Conservation (phyloP, 2,888 invertebrate species). For the Agrilus cyanescens region DNA sequence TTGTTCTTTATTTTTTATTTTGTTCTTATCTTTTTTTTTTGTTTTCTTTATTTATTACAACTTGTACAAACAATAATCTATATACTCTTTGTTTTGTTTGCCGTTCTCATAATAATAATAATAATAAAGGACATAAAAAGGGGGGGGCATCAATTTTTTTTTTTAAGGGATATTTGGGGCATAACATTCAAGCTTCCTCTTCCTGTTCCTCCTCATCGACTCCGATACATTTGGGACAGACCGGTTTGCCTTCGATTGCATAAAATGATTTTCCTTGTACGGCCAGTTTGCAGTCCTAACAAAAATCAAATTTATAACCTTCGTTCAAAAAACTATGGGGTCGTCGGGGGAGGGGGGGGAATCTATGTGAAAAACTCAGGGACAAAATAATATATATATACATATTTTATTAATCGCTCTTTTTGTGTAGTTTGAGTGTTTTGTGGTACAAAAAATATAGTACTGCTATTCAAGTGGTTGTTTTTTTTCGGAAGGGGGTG, state of each 20-base stretch:
- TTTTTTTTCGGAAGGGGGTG: no score
- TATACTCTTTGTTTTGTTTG: slow-evolving; percentile 29
- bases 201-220: slow-evolving; percentile 73
- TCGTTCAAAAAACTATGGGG: no score
- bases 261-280: slow-evolving; percentile 94
- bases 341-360: no score
- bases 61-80: slow-evolving; percentile 38
- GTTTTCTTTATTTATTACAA: slow-evolving; percentile 35
- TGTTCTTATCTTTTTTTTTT: slow-evolving; percentile 33
- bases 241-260: slow-evolving; percentile 93
- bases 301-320: slow-evolving; percentile 1
- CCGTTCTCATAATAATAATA: no score
- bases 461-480: no score
- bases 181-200: slow-evolving; percentile 29
- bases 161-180: slow-evolving; percentile 16
- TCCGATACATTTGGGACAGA: slow-evolving; percentile 88
- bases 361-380: no score
- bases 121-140: slow-evolving; percentile 9
- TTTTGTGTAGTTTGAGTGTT: no score
- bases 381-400: no score
- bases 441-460: no score
- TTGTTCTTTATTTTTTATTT: slow-evolving; percentile 26
- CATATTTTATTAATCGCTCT: no score
- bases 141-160: slow-evolving; percentile 15
- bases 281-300: slow-evolving; percentile 84